Evolutionary conservation across 1,140 invertebrate genomes (phyloP), one percentile per base, ranked within the genome.

Genomic region (Goniozus legneri): DNA sequence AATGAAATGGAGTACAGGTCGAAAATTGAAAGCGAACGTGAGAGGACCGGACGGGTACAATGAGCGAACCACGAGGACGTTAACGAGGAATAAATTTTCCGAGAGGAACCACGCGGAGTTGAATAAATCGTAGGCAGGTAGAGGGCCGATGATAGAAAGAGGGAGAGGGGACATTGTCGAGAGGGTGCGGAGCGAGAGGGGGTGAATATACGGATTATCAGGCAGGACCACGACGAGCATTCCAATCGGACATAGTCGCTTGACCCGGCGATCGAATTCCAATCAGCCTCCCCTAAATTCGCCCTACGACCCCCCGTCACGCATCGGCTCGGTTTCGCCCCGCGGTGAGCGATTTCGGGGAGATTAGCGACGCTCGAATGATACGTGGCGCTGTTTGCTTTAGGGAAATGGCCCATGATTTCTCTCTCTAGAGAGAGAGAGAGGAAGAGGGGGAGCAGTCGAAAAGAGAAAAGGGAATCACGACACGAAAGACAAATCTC

Each of bases 201-300:
- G 12, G 47, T 27, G 45, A 51, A 49, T 54, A 54, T 45, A 45
- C 31, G 46, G 45, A 56, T 54, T 52, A 64, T 59, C 39, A 21
- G 18, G 31, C 15, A 37, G 47, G 33, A 36, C 38, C 46, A 51
- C n/a, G 38, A 41, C 27, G 42, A 50, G 58, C 60, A 61, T 67
- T 66, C 53, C 58, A 53, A 61, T 58, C 47, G 49, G 45, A 62
- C 55, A 60, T 54, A 51, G 48, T 43, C 43, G 48, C 54, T 62
- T 64, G 56, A 60, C 56, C 57, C 36, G 24, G 21, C 57, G 54
- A 64, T 65, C 56, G 56, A 67, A 64, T 65, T 64, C 62, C 63
- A 65, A 63, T 67, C 54, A 60, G 44, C 40, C 40, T 13, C 50
- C 36, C 40, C 40, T 54, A 45, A 50, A 47, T 51, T 33, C 47